Evolutionary conservation across 1,140 invertebrate genomes (phyloP).

Genomic region (Gonioctena quinquepunctata): DNA sequence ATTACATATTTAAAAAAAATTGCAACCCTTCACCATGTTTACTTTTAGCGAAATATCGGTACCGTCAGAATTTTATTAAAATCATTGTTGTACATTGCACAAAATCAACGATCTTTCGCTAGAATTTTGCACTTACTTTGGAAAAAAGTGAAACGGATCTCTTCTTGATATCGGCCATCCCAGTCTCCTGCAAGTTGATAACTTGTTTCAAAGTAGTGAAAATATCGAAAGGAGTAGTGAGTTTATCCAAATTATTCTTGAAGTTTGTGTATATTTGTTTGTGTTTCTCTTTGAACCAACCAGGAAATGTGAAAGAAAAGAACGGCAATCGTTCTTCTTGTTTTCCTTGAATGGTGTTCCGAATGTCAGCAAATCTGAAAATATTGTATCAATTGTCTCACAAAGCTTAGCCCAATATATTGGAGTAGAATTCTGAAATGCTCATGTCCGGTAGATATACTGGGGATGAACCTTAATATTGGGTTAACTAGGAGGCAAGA

Average conservation of each 20-base stretch:
- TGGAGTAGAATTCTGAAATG: too few relatives aligned
- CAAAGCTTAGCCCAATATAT: too few relatives aligned
- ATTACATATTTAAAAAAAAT: too few relatives aligned
- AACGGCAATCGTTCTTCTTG: constrained; percentile 87
- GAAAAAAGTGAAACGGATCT: constrained; percentile 74
- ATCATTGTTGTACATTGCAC: too few relatives aligned
- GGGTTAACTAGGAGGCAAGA: too few relatives aligned
- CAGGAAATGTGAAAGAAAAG: constrained; percentile 78
- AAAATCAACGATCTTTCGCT: too few relatives aligned
- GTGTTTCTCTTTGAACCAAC: constrained; percentile 65
- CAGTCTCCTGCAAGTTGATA: constrained; percentile 58
- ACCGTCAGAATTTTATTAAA: too few relatives aligned
- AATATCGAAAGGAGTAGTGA: constrained; percentile 84
- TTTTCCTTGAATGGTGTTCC: constrained; percentile 86
- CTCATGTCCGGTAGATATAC: too few relatives aligned
- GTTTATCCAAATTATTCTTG: constrained; percentile 66
- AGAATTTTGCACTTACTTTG: constrained; percentile 67
- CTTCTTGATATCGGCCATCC: constrained; percentile 59
- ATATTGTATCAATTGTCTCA: too few relatives aligned
- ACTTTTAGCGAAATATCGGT: too few relatives aligned
- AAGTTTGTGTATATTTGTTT: constrained; percentile 69
- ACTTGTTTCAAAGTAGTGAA: constrained; percentile 72
- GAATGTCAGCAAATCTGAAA: constrained; percentile 75
- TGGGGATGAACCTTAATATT: too few relatives aligned
- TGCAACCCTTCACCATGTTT: too few relatives aligned